These are phyloP conservation scores for Lipotes vexillifer DNA, from an alignment of 2,113 vertebrate species.

Conservation along the genomic window DNA sequence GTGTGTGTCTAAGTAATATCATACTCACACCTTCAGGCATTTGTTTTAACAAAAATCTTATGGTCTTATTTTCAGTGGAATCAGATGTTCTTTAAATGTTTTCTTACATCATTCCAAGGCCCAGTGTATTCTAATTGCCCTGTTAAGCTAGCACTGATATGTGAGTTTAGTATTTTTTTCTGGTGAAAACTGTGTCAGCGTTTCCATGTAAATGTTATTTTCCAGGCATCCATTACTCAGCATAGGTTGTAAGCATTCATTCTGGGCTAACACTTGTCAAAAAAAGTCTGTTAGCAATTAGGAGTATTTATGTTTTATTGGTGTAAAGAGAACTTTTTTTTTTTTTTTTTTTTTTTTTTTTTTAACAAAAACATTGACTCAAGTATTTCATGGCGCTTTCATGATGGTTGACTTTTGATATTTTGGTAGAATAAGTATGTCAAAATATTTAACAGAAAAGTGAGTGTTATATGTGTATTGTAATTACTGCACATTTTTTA, in stretches of 20 bases:
- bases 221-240: neutral
- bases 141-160: neutral
- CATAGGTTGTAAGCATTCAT: neutral
- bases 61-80: conserved; percentile 73
- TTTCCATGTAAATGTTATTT: conserved; percentile 10
- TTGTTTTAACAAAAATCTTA: conserved; percentile 80
- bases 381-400: conserved; percentile 22
- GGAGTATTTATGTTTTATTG: conserved; percentile 52
- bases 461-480: neutral
- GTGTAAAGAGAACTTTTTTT: neutral
- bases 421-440: conserved; percentile 32
- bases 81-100: conserved; percentile 73
- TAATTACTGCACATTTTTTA: conserved; percentile 47
- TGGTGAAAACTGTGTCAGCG: neutral
- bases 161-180: neutral
- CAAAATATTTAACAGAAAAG: conserved; percentile 53
- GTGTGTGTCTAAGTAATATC: neutral
- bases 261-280: neutral
- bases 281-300: conserved; percentile 55
- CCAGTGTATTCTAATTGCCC: conserved; percentile 61
- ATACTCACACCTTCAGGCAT: conserved; percentile 71
- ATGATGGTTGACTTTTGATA: conserved; percentile 37
- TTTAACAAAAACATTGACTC: conserved; percentile 37
- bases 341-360: neutral
- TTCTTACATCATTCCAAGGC: conserved; percentile 71